These are phyloP conservation scores for Dolichopus griseipennis DNA, from an alignment of 2,888 invertebrate species.

Conservation along the genomic window DNA sequence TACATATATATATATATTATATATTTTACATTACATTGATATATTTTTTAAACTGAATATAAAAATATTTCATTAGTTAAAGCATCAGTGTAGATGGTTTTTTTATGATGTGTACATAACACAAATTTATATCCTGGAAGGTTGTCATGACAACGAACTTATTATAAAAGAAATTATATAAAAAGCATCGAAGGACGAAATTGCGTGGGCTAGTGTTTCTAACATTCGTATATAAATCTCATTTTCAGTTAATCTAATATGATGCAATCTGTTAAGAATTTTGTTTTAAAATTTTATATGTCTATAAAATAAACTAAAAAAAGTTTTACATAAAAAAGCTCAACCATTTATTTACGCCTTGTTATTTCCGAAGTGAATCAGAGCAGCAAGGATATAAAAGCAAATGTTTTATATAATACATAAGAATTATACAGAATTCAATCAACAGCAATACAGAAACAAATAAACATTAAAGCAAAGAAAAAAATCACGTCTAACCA, in stretches of 20 bases:
- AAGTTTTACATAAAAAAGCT: conserved; percentile 14
- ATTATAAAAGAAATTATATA: not conserved
- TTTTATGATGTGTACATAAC: not conserved
- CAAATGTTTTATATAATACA: conserved; percentile 11
- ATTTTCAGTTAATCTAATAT: not conserved
- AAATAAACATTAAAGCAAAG: conserved; percentile 18
- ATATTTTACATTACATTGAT: too few relatives aligned
- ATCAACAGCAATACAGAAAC: conserved; percentile 20
- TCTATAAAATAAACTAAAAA: conserved; percentile 8
- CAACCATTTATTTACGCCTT: conserved; percentile 2
- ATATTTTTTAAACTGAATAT: too few relatives aligned
- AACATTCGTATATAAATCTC: not conserved
- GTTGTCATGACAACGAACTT: not conserved
- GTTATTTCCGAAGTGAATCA: conserved; percentile 18
- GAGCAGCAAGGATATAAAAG: conserved; percentile 12
- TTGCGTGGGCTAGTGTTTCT: not conserved
- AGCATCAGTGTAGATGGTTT: not conserved
- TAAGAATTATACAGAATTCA: conserved; percentile 15
- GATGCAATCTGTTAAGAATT: not conserved
- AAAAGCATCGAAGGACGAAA: not conserved
- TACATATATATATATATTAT: not conserved
- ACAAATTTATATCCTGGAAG: not conserved
- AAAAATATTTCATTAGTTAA: too few relatives aligned
- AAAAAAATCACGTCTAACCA: conserved; percentile 45
- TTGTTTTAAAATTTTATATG: not conserved